phyloP scores from a whole-genome alignment of 2,797 vertebrate genomes.

The Babyrousa celebensis region DNA sequence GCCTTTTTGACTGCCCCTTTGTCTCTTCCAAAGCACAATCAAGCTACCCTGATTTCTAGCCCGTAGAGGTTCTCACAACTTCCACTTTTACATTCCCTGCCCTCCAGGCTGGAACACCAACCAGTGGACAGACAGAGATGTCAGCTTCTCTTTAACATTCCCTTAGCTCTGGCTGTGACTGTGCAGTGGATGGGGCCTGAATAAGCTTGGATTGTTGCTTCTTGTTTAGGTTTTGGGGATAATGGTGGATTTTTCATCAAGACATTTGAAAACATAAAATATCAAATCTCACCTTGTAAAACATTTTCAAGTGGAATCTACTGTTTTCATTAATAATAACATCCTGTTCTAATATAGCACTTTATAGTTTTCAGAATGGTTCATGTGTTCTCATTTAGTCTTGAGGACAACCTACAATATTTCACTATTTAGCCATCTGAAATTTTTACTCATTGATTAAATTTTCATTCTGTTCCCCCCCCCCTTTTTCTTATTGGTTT shows the following conservation, averaged over 20 bases:
- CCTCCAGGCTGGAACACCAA: not conserved
- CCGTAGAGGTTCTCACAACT: not conserved
- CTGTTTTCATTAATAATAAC: constrained; percentile 29
- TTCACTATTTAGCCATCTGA: constrained; percentile 15
- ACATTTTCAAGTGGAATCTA: constrained; percentile 41
- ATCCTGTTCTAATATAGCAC: not conserved
- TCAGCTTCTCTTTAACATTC: not conserved
- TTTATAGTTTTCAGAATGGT: constrained; percentile 55
- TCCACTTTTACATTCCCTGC: not conserved
- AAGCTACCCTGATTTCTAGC: not conserved
- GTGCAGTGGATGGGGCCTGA: not conserved
- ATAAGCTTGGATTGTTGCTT: not conserved
- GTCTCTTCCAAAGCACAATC: not conserved
- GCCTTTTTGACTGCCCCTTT: not conserved
- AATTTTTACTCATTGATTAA: constrained; percentile 42
- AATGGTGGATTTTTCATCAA: constrained; percentile 27
- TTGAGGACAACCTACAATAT: not conserved
- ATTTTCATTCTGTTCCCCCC: constrained; percentile 11
- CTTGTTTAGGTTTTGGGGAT: not conserved
- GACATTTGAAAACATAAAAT: constrained; percentile 34
- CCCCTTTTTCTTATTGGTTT: not conserved
- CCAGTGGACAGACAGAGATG: too few relatives aligned
- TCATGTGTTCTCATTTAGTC: not conserved
- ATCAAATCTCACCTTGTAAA: not conserved
- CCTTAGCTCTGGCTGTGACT: not conserved